phyloP scores from a whole-genome alignment of 2,113 vertebrate species.

The Caranx ignobilis region DNA sequence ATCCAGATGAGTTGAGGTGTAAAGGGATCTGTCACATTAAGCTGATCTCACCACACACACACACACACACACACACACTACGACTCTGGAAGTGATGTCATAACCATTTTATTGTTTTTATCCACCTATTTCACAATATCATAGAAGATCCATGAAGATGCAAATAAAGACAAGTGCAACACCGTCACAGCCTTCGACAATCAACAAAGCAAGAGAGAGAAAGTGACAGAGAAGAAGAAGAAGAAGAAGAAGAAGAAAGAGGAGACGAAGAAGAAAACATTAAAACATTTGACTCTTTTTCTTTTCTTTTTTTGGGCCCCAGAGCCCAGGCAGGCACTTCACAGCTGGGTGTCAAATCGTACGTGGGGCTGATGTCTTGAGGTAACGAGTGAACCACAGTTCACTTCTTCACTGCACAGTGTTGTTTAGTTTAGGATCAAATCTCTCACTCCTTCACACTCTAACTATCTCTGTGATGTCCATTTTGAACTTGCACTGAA shows the following conservation, averaged over 20 bases:
- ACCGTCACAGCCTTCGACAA: conserved; percentile 66
- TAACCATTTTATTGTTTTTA: conserved; percentile 70
- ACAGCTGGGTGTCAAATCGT: conserved; percentile 43
- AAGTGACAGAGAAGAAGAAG: background rate
- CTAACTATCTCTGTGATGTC: background rate
- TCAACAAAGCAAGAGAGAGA: conserved; percentile 60
- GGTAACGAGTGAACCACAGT: conserved; percentile 46
- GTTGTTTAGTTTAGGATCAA: conserved; percentile 23
- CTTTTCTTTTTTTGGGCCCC: background rate
- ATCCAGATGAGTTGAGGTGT: conserved; percentile 25
- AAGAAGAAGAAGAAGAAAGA: conserved; percentile 23
- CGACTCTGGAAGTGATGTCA: conserved; percentile 33
- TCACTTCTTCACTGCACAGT: conserved; percentile 48
- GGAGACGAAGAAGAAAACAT: conserved; percentile 27
- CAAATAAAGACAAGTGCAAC: conserved; percentile 74
- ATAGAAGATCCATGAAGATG: conserved; percentile 74
- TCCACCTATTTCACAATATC: conserved; percentile 79
- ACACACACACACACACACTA: conserved; percentile 25
- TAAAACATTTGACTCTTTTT: conserved; percentile 20
- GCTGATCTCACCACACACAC: background rate
- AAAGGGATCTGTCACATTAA: background rate
- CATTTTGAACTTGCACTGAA: background rate
- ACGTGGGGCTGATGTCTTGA: conserved; percentile 35
- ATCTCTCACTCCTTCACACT: conserved; percentile 21
- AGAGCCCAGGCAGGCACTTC: conserved; percentile 78